Evolutionary conservation across 2,113 vertebrate species (phyloP).

Genomic region (Orthonyx spaldingii): DNA sequence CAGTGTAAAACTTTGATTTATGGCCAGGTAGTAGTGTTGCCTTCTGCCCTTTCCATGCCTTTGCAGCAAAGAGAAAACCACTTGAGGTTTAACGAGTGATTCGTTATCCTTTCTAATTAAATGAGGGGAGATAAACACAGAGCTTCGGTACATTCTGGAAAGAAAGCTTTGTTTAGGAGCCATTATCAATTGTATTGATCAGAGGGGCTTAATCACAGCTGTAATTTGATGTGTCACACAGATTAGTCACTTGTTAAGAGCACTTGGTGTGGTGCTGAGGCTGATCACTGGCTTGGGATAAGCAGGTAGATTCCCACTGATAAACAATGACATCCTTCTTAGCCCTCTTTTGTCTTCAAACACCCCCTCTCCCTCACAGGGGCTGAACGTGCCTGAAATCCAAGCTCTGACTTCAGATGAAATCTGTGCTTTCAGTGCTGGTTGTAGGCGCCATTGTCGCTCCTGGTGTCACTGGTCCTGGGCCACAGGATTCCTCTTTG

Average conservation of each 20-base stretch:
- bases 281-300: background rate
- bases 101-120: constrained; percentile 34
- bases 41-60: background rate
- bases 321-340: background rate
- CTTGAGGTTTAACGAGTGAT: background rate
- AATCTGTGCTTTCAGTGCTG: too few relatives aligned
- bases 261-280: background rate
- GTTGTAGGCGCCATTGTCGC: too few relatives aligned
- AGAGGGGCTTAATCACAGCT: constrained; percentile 16
- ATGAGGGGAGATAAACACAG: background rate
- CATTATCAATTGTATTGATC: constrained; percentile 10
- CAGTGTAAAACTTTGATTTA: background rate
- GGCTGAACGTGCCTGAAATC: background rate
- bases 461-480: too few relatives aligned
- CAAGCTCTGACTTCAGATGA: background rate
- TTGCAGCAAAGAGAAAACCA: background rate
- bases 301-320: background rate
- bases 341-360: background rate
- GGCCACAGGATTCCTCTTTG: too few relatives aligned
- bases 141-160: background rate
- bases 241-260: background rate
- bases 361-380: background rate
- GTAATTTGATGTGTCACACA: constrained; percentile 1
- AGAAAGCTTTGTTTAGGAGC: background rate
- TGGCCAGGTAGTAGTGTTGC: background rate